Evolutionary conservation across 1,140 invertebrate genomes (phyloP).

Genomic region (Asbolus verrucosus): DNA sequence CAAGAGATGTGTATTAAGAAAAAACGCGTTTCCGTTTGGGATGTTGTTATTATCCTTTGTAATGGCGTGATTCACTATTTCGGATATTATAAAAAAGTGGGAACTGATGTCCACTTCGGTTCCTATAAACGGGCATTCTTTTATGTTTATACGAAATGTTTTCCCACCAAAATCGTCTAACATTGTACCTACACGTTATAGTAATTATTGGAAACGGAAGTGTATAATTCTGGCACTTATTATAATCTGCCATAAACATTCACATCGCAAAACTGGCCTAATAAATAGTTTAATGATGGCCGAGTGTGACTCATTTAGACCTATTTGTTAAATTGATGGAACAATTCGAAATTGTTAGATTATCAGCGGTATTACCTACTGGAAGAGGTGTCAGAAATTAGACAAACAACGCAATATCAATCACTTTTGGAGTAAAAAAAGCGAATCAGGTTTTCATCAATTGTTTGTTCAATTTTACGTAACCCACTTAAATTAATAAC

Average conservation of each 20-base stretch:
- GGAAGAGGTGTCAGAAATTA: constrained; percentile 19
- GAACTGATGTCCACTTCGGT: constrained; percentile 7
- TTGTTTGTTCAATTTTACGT: no score
- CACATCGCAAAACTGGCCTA: constrained; percentile 26
- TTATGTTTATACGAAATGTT: no score
- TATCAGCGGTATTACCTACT: background rate
- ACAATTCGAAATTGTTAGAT: constrained; percentile 27
- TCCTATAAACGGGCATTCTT: background rate
- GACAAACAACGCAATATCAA: no score
- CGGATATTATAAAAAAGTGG: constrained; percentile 21
- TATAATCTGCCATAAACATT: constrained; percentile 30
- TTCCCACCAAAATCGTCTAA: constrained; percentile 15
- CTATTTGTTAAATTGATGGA: constrained; percentile 27
- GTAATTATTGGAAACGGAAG: constrained; percentile 24
- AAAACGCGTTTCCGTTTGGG: background rate
- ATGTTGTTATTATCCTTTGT: background rate
- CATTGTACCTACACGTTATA: constrained; percentile 1
- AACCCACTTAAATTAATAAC: no score
- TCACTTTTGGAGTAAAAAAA: no score
- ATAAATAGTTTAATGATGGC: constrained; percentile 34
- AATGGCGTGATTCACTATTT: constrained; percentile 9
- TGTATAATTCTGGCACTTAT: constrained; percentile 21
- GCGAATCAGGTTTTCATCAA: no score
- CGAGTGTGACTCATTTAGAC: constrained; percentile 30
- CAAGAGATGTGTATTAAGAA: background rate